Evolutionary conservation across 2,888 invertebrate species (phyloP).

Genomic region (Shargacucullia verbasci): DNA sequence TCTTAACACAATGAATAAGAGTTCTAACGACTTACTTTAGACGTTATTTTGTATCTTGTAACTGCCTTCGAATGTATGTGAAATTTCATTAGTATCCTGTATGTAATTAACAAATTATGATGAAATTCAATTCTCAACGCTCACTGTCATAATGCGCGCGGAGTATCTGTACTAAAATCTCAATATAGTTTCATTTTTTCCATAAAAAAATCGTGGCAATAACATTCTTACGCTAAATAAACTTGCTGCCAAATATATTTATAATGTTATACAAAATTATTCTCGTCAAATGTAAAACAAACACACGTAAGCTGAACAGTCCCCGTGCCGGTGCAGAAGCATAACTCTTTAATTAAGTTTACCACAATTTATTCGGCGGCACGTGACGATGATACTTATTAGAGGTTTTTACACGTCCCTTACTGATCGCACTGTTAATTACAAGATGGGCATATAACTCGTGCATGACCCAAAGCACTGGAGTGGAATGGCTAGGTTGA

Average conservation of each 20-base stretch:
- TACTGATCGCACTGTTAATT: constrained; percentile 46
- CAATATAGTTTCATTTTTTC: no score
- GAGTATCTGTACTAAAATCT: no score
- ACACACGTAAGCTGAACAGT: constrained; percentile 43
- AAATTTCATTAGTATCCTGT: no score
- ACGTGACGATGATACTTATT: constrained; percentile 72
- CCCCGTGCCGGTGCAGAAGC: constrained; percentile 35
- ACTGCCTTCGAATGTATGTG: no score
- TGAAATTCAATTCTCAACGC: no score
- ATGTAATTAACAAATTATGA: no score
- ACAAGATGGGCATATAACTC: constrained; percentile 48
- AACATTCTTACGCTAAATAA: no score
- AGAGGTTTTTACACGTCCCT: constrained; percentile 54
- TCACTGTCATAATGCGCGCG: no score
- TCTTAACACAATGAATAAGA: no score
- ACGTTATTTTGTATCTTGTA: no score
- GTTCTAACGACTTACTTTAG: no score
- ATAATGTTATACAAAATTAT: constrained; percentile 32
- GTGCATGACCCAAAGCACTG: constrained; percentile 40
- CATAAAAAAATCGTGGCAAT: no score
- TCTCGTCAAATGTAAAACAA: constrained; percentile 48
- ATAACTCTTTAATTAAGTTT: constrained; percentile 78
- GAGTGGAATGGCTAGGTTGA: constrained; percentile 27
- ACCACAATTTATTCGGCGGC: constrained; percentile 75
- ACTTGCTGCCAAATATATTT: not conserved